Conservation (phyloP, 2,888 invertebrate genomes). For the Yponomeuta evonymella region DNA sequence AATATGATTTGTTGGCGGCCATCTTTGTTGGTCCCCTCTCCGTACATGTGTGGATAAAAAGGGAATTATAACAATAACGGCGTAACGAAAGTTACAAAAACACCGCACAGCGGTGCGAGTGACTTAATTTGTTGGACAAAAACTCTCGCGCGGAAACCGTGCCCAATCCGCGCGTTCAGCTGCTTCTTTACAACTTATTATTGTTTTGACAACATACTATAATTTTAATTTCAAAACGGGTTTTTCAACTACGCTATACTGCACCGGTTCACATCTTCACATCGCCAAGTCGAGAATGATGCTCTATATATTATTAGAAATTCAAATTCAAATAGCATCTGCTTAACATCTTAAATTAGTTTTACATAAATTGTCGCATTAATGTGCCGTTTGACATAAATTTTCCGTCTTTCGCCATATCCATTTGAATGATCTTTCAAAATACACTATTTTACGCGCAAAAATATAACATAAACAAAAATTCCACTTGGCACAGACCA, state of each 20-base stretch:
- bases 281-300: not conserved
- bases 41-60: conserved; percentile 25
- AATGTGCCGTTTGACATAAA: not conserved
- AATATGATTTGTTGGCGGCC: conserved; percentile 73
- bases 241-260: not conserved
- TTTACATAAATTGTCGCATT: conserved; percentile 1
- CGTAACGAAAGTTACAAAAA: conserved; percentile 48
- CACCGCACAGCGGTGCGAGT: conserved; percentile 20
- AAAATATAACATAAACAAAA: not conserved
- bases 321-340: not conserved
- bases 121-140: conserved; percentile 15
- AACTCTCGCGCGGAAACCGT: conserved; percentile 9
- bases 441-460: conserved; percentile 1
- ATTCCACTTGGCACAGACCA: not conserved
- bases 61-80: conserved; percentile 41
- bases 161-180: conserved; percentile 6
- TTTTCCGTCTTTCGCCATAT: not conserved
- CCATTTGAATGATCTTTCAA: conserved; percentile 7
- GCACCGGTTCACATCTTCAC: not conserved
- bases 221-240: not conserved
- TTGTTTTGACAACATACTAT: conserved; percentile 13
- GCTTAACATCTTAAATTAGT: conserved; percentile 7
- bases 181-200: conserved; percentile 9
- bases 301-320: not conserved
- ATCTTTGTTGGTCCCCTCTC: conserved; percentile 47